phyloP scores from a whole-genome alignment of 2,888 invertebrate species.

The Drosophila birchii region DNA sequence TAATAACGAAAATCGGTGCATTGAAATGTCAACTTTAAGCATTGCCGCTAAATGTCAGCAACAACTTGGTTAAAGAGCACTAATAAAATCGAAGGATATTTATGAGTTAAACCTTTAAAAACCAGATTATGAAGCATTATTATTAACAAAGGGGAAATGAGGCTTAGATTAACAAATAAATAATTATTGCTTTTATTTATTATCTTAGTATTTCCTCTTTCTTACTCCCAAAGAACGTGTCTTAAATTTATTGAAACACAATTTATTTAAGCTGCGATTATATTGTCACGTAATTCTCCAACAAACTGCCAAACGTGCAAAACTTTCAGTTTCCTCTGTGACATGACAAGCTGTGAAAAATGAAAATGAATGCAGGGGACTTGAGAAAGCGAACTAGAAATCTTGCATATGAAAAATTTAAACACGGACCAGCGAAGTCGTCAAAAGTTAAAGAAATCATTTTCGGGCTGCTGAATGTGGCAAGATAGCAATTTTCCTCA shows the following conservation, averaged over 20 bases:
- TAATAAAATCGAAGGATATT: not conserved
- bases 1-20: conserved; percentile 43
- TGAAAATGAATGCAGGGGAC: conserved; percentile 2
- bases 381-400: conserved; percentile 4
- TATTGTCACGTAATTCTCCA: conserved; percentile 66
- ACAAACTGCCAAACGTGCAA: conserved; percentile 67
- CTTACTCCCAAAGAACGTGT: conserved; percentile 33
- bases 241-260: conserved; percentile 35
- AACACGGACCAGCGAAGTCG: conserved; percentile 16
- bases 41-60: conserved; percentile 55
- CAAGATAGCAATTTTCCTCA: conserved; percentile 21
- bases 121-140: too few relatives aligned
- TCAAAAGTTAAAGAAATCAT: conserved; percentile 27
- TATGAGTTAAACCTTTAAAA: not conserved
- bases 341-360: conserved; percentile 11
- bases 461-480: conserved; percentile 34
- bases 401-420: conserved; percentile 9
- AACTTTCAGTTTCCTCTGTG: conserved; percentile 48
- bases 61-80: conserved; percentile 1
- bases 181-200: not conserved
- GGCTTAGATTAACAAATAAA: not conserved
- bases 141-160: too few relatives aligned
- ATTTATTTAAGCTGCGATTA: conserved; percentile 35
- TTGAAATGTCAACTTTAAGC: conserved; percentile 58
- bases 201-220: not conserved